Conservation (phyloP, 2,888 invertebrate genomes). For the Lymantria monacha region DNA sequence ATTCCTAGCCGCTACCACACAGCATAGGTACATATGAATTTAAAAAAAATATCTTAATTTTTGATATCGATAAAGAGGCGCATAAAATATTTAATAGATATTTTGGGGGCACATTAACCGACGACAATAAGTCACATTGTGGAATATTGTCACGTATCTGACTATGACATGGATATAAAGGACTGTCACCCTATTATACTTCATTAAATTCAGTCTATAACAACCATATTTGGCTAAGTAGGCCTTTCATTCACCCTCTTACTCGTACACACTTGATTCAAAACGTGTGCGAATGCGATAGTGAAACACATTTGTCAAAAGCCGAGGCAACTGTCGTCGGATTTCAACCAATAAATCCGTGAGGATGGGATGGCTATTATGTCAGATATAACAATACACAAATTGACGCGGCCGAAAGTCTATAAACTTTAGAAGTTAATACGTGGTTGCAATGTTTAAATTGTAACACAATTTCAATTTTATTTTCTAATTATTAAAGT, state of each 20-base stretch:
- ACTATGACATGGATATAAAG: constrained; percentile 52
- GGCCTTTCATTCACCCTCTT: constrained; percentile 55
- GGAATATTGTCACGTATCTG: constrained; percentile 55
- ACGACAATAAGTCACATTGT: constrained; percentile 54
- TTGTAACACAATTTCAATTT: constrained; percentile 16
- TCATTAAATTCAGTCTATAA: constrained; percentile 74
- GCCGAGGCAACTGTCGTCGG: constrained; percentile 70
- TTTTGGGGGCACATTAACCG: constrained; percentile 35
- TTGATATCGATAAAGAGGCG: background rate
- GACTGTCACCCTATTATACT: constrained; percentile 64
- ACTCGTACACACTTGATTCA: constrained; percentile 16
- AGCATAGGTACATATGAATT: too few relatives aligned
- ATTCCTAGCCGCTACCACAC: too few relatives aligned
- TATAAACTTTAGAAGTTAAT: constrained; percentile 78
- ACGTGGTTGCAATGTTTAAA: constrained; percentile 33
- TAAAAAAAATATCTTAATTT: too few relatives aligned
- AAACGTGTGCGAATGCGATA: constrained; percentile 39
- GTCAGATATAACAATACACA: constrained; percentile 79
- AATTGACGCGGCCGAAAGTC: constrained; percentile 79
- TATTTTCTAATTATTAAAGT: background rate
- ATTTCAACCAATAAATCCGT: constrained; percentile 75
- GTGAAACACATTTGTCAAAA: constrained; percentile 56
- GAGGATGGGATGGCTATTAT: constrained; percentile 78
- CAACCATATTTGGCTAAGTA: constrained; percentile 70
- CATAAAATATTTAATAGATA: constrained; percentile 31